Conservation (phyloP, 2,113 vertebrate species). For the Mirounga angustirostris region DNA sequence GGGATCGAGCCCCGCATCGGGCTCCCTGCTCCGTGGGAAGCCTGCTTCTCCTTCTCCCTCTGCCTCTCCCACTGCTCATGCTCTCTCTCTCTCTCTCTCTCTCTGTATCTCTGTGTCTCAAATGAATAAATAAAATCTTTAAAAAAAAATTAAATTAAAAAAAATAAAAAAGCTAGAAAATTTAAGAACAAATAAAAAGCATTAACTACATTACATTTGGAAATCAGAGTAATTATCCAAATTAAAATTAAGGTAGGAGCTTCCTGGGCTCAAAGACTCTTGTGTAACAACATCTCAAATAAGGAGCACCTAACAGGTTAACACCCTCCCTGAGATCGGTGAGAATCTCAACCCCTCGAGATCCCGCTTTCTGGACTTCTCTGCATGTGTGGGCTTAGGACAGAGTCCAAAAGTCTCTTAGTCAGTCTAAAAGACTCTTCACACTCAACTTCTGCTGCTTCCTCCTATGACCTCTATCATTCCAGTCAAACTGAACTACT, state of each 20-base stretch:
- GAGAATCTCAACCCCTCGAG: background rate
- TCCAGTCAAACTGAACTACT: background rate
- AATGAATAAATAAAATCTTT: too few relatives aligned
- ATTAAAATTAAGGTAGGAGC: background rate
- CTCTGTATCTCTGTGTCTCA: too few relatives aligned
- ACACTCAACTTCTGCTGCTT: background rate
- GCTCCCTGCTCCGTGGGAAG: too few relatives aligned
- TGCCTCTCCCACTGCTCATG: too few relatives aligned
- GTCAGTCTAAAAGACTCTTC: background rate
- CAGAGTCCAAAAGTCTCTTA: background rate
- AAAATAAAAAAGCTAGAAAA: background rate
- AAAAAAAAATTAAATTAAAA: background rate
- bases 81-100: too few relatives aligned
- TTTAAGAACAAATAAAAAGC: background rate
- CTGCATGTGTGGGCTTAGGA: background rate
- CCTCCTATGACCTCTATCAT: too few relatives aligned
- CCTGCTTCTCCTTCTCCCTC: too few relatives aligned
- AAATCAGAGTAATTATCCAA: background rate
- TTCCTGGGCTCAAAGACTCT: background rate
- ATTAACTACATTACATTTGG: background rate
- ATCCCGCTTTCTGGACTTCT: background rate
- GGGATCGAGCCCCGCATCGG: too few relatives aligned
- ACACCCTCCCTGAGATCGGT: background rate
- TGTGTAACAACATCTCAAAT: background rate
- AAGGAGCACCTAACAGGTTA: accelerated